Evolutionary conservation across 1,140 invertebrate genomes (phyloP).

Genomic region (Rhagoletis pomonella): DNA sequence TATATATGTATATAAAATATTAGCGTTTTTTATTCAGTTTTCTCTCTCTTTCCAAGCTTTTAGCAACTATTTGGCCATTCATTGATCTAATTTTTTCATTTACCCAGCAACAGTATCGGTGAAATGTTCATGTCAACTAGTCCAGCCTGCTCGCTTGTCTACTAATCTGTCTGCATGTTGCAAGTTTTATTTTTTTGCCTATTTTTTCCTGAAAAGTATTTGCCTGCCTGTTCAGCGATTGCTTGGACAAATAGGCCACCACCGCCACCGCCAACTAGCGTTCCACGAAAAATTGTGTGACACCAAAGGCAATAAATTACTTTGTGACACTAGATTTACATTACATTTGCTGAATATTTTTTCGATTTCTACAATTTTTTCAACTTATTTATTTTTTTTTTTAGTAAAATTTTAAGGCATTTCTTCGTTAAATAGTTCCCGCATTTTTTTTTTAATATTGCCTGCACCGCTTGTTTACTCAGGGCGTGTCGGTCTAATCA

Average conservation of each 20-base stretch:
- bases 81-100: background rate
- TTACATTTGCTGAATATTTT: constrained; percentile 33
- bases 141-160: background rate
- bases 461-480: background rate
- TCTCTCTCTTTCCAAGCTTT: background rate
- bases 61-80: background rate
- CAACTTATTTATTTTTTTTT: background rate
- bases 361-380: background rate
- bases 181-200: background rate
- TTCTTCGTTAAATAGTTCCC: constrained; percentile 10
- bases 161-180: background rate
- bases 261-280: constrained; percentile 17
- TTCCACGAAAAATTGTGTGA: constrained; percentile 17
- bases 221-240: background rate
- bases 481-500: constrained; percentile 22
- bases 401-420: background rate
- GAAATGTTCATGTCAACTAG: background rate
- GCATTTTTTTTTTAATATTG: constrained; percentile 25
- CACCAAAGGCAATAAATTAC: constrained; percentile 45
- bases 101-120: background rate
- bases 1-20: too few relatives aligned
- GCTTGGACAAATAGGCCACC: constrained; percentile 9
- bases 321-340: constrained; percentile 32
- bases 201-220: background rate
- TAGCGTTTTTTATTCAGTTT: background rate